These are phyloP conservation scores for Drosophila sechellia DNA, from an alignment of 1,140 invertebrate genomes.

Conservation along the genomic window DNA sequence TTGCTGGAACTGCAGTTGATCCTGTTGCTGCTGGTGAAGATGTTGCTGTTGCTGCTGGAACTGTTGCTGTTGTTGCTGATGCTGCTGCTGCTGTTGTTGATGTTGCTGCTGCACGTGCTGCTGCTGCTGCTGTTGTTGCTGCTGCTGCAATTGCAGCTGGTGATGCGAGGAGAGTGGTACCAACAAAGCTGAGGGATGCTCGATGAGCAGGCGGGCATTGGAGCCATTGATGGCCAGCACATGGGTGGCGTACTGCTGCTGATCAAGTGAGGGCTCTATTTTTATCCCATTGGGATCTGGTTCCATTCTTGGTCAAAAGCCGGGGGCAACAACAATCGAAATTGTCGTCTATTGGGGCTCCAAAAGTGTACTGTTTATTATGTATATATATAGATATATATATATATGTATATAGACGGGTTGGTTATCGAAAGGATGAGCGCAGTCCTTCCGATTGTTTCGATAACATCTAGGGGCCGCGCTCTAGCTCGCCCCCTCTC, in stretches of 20 bases:
- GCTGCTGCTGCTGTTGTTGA: constrained; percentile 51
- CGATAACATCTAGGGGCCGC: constrained; percentile 52
- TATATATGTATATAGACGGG: too few species aligned
- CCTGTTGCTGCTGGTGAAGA: constrained; percentile 61
- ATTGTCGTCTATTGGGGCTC: constrained; percentile 61
- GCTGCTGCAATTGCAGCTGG: constrained; percentile 70
- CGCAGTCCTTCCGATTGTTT: constrained; percentile 14
- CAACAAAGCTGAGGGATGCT: constrained; percentile 81
- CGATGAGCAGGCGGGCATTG: constrained; percentile 80
- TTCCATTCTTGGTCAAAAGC: constrained; percentile 82
- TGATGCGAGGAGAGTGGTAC: constrained; percentile 76
- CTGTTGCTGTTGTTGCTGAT: constrained; percentile 45
- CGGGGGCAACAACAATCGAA: constrained; percentile 74
- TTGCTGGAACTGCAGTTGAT: constrained; percentile 62
- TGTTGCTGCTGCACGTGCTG: constrained; percentile 60
- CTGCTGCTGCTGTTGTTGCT: constrained; percentile 59
- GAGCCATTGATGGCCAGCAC: constrained; percentile 81
- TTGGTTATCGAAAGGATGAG: constrained; percentile 12
- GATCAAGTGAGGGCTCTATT: constrained; percentile 83
- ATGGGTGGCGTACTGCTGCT: constrained; percentile 80
- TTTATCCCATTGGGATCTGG: constrained; percentile 84
- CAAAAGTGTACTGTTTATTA: background rate
- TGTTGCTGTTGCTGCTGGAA: constrained; percentile 59
- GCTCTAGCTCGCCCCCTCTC: constrained; percentile 11
- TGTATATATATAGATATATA: too few species aligned